Evolutionary conservation across 2,797 vertebrate genomes (phyloP), one percentile per base, ranked within the genome.

Genomic region (Pipistrellus nathusii): DNA sequence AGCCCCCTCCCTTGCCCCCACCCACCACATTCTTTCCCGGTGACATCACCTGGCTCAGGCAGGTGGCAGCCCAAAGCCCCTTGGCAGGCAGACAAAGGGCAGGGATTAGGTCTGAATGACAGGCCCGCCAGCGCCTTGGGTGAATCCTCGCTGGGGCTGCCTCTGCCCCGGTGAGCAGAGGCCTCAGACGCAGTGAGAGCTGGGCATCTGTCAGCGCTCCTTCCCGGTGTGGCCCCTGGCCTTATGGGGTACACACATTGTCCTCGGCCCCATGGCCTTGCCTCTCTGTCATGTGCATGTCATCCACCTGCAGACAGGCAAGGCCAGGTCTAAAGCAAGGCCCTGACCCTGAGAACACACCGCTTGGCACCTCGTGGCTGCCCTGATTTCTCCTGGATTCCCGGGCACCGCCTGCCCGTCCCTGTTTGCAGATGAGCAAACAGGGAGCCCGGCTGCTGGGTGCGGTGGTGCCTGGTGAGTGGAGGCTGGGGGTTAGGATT

Each of bases 81-180:
- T 62, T 94, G 97, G 95, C 95, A 96, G 88, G 95, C 7, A 0
- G 86, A 96, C 91, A 97, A 97, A 96, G 95, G 48, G 91, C 64
- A 46, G 68, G 94, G 97, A 97, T 97, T 96, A 97, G 80, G 32
- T 2, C 53, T 96, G 94, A 96, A 12, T 94, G 94, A 94, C 94
- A 91, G 87, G 93, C 94, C 89, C 64, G 83, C 84, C 94, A 94
- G 84, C 0, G 27, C 80, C 57, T 68, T 80, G 59, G 57, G 75
- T 89, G 95, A 83, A 84, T 94, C 89, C 80, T 72, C 30, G 15
- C 32, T 21, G 76, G 71, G 38, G 25, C 53, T 81, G 80, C 72
- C 23, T 81, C 80, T 64, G 11, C 59, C 35, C 3, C 10, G 27
- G 51, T 5, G 3, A n/a, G 75, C 18, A 20, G 81, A 80, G 35